Evolutionary conservation across 1,140 invertebrate species (phyloP).

Genomic region (Arctopsyche grandis): DNA sequence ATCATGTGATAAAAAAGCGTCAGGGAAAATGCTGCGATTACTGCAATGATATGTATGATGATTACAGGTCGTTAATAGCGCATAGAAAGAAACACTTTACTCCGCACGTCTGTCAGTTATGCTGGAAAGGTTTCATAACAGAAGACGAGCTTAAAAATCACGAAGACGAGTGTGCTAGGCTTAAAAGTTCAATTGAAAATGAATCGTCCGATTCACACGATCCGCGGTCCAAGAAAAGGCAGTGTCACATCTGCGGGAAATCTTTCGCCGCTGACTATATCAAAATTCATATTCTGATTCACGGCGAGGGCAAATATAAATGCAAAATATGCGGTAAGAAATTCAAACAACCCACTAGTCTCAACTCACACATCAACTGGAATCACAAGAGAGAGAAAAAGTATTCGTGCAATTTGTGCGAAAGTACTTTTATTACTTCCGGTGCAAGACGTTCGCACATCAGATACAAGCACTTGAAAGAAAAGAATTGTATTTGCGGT

Average conservation of each 20-base stretch:
- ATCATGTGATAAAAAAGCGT: conserved; percentile 58
- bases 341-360: conserved; percentile 63
- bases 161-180: conserved; percentile 20
- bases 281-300: conserved; percentile 63
- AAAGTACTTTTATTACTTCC: conserved; percentile 63
- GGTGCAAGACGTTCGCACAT: conserved; percentile 63
- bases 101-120: conserved; percentile 63
- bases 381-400: conserved; percentile 64
- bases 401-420: conserved; percentile 63
- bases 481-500: conserved; percentile 63
- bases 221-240: conserved; percentile 41
- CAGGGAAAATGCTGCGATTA: conserved; percentile 63
- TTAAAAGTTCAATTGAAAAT: too few relatives aligned
- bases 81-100: conserved; percentile 63
- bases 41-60: conserved; percentile 64
- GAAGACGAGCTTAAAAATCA: conserved; percentile 58
- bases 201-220: background rate
- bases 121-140: conserved; percentile 63
- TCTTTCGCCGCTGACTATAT: conserved; percentile 64
- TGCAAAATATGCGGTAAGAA: conserved; percentile 65
- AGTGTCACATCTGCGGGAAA: conserved; percentile 65
- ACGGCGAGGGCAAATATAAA: conserved; percentile 61
- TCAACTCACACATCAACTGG: conserved; percentile 64
- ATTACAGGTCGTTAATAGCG: conserved; percentile 60
- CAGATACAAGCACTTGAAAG: conserved; percentile 63